Percentiles rank a stretch among this genome's conserved stretches.
These are phyloP conservation scores for Upupa epops DNA, from an alignment of 2,113 vertebrate species.

Conservation along the genomic window DNA sequence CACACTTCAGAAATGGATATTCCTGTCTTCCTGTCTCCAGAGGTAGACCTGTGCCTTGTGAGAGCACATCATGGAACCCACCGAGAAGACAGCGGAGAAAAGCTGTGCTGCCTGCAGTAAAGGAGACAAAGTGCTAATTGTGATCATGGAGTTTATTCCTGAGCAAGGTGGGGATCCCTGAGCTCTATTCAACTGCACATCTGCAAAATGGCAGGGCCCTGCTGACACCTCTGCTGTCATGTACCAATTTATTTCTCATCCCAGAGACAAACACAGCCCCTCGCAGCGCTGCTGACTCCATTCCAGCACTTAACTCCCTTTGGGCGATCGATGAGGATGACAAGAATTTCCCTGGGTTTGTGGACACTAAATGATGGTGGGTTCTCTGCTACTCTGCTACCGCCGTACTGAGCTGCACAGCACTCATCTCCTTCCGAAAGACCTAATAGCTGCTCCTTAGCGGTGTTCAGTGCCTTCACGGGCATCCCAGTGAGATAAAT, in stretches of 20 bases:
- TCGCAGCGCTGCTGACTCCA: accelerated
- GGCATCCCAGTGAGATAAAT: background rate
- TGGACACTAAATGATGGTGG: background rate
- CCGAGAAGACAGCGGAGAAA: background rate
- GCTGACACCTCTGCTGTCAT: background rate
- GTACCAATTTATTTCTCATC: accelerated
- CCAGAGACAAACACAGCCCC: accelerated
- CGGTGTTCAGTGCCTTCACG: accelerated
- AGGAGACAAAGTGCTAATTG: background rate
- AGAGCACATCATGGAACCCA: background rate
- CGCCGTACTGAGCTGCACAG: background rate
- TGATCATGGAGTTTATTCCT: background rate
- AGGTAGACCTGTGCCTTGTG: background rate
- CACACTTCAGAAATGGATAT: accelerated
- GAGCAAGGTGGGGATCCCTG: background rate
- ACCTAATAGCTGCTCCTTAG: background rate
- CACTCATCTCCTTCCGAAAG: background rate
- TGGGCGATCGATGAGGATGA: accelerated
- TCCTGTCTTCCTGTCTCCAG: background rate
- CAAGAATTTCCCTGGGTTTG: background rate
- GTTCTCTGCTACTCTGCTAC: background rate
- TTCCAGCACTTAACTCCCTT: background rate
- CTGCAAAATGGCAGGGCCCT: background rate
- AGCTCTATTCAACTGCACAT: background rate
- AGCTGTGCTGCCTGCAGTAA: accelerated